Evolutionary conservation across 2,888 invertebrate species (phyloP).

Genomic region (Harpalus rubripes): DNA sequence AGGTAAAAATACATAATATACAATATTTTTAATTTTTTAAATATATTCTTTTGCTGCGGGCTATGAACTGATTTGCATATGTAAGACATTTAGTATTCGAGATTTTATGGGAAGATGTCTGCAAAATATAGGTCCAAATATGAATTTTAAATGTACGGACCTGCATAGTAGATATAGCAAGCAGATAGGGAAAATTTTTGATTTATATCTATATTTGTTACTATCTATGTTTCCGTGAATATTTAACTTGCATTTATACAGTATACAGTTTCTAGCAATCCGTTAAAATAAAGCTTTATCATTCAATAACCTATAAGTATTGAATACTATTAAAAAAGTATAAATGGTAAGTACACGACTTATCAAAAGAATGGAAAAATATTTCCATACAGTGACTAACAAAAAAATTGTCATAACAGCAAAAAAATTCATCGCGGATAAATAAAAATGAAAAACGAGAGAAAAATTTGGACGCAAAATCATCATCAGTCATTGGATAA

Average conservation of each 20-base stretch:
- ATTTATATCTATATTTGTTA: conserved; percentile 23
- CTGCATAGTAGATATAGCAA: not conserved
- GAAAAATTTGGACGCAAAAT: conserved; percentile 8
- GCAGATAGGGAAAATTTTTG: conserved; percentile 18
- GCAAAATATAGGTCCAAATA: conserved; percentile 31
- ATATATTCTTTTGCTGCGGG: too few relatives aligned
- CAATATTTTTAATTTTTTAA: too few relatives aligned
- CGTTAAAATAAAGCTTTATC: not conserved
- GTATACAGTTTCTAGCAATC: too few relatives aligned
- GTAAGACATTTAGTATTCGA: conserved; percentile 8
- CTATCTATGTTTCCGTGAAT: too few relatives aligned
- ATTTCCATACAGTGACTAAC: not conserved
- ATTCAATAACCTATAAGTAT: not conserved
- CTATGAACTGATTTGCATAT: too few relatives aligned
- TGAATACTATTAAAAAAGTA: not conserved
- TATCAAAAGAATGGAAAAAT: not conserved
- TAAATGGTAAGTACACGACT: not conserved
- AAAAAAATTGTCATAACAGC: not conserved
- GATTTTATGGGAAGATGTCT: conserved; percentile 16
- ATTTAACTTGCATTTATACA: too few relatives aligned
- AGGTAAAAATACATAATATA: too few relatives aligned
- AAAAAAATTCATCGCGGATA: not conserved
- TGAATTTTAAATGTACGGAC: conserved; percentile 42
- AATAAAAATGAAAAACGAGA: conserved; percentile 2
- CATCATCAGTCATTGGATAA: conserved; percentile 37